Evolutionary conservation across 2,113 vertebrate species (phyloP).

Genomic region (Eulemur rufifrons): DNA sequence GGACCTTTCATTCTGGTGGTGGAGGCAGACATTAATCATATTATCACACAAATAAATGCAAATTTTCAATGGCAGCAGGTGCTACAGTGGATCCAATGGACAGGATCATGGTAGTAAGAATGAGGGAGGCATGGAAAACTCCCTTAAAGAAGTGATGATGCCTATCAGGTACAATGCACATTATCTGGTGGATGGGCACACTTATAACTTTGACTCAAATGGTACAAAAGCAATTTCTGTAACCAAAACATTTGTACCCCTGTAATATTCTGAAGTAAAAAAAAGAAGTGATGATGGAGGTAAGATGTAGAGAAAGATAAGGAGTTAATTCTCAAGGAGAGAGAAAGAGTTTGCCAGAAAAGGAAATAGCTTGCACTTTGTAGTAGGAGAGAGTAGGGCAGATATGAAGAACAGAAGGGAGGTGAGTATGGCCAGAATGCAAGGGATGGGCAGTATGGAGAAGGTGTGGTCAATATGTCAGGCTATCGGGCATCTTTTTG

Average conservation of each 20-base stretch:
- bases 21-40: background rate
- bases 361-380: background rate
- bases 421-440: background rate
- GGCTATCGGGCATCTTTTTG: background rate
- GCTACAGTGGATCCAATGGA: background rate
- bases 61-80: background rate
- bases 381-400: background rate
- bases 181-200: too few species aligned
- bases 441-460: background rate
- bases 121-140: background rate
- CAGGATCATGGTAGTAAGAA: background rate
- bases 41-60: background rate
- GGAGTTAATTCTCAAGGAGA: background rate
- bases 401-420: constrained; percentile 21
- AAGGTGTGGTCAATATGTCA: background rate
- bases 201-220: too few species aligned
- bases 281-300: background rate
- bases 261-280: too few species aligned
- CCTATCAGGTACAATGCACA: too few species aligned
- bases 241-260: too few species aligned
- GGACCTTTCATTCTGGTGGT: background rate
- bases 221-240: too few species aligned
- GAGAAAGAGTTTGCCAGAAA: background rate
- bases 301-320: background rate
- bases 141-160: background rate